Conservation (phyloP, 1,140 invertebrate genomes). For the Episyrphus balteatus region DNA sequence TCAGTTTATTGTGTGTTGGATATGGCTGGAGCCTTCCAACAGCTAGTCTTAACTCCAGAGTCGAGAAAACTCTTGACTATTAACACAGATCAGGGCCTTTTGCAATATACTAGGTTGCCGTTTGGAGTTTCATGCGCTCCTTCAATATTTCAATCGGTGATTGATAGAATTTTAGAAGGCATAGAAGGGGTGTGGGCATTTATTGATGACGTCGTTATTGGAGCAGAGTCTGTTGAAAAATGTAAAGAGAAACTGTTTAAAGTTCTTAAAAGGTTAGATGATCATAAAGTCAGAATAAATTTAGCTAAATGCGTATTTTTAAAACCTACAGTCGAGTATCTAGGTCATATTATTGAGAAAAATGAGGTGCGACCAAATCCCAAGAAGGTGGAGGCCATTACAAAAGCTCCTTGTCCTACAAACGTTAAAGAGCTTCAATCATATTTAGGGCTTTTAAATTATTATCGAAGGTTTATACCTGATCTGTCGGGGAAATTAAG, state of each 20-base stretch:
- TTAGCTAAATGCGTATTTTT: slow-evolving; percentile 13
- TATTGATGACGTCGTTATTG: slow-evolving; percentile 12
- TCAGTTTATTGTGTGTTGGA: slow-evolving; percentile 9
- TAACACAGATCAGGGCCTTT: slow-evolving; percentile 25
- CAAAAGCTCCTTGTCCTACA: slow-evolving; percentile 19
- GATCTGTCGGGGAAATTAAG: slow-evolving; percentile 12
- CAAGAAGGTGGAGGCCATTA: slow-evolving; percentile 33
- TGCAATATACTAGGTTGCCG: slow-evolving; percentile 22
- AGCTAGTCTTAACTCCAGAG: slow-evolving; percentile 16
- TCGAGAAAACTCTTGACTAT: slow-evolving; percentile 24
- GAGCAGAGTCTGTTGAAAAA: too few relatives aligned
- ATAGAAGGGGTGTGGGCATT: slow-evolving; percentile 7
- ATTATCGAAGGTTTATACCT: slow-evolving; percentile 27
- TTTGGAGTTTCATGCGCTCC: slow-evolving; percentile 26
- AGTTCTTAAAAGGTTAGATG: too few relatives aligned
- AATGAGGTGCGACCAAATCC: slow-evolving; percentile 24
- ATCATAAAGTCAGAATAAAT: slow-evolving; percentile 3
- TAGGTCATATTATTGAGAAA: slow-evolving; percentile 28
- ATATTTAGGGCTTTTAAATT: slow-evolving; percentile 27
- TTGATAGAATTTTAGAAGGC: slow-evolving; percentile 13
- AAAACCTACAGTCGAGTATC: slow-evolving; percentile 12
- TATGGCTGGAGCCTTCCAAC: slow-evolving; percentile 18
- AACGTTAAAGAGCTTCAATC: slow-evolving; percentile 29
- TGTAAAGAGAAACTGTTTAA: too few relatives aligned
- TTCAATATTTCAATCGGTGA: slow-evolving; percentile 23